Base-by-base conservation (phyloP, 2,797 vertebrate species). In the Petrocephalus sullivani region DNA sequence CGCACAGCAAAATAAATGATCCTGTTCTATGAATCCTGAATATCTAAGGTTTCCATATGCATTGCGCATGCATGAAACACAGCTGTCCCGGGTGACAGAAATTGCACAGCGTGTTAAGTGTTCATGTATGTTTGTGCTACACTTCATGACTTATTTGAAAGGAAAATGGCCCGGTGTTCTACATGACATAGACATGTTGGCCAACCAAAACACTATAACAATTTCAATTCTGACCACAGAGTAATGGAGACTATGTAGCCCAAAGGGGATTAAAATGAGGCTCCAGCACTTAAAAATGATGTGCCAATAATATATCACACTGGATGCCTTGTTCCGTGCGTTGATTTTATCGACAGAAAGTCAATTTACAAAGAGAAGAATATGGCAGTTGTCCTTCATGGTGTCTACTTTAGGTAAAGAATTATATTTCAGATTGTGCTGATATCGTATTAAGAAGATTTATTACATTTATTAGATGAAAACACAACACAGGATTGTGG, bases 101-200 rank as follows among this genome's bases (percentile, higher is more conserved):
- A 19, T 41, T 12, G 4, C 67, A 75, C 37, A 19, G 71, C 37
- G 37, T 78, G 37, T 78, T 8, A 78, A 41, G 37, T 46, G 71
- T 41, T 46, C 71, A n/a, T 78, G 33, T 46, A 46, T 46, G 71
- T 78, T 78, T 78, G 14, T 16, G 16, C 71, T 46, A 41, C 71
- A 41, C 71, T 78, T 78, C 37, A 41, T 78, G 71, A 78, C 71
- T 78, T 78, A 78, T 78, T 78, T 41, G 71, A 78, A 78, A 41
- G 71, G 37, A 41, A 78, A 46, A 23, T 9, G 14, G 37, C 71
- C 64, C 71, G 12, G 37, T 46, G 37, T 46, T 41, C 16, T 46
- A 46, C 37, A 9, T 78, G 71, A 78, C 71, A 78, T 9, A 75
- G 67, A 75, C 67, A 75, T 41, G 28, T 75, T 8, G 37, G 71